Percentiles rank a stretch among this genome's conserved stretches.
These are phyloP conservation scores for Drosophila prolongata DNA, from an alignment of 2,888 invertebrate species.

Conservation along the genomic window DNA sequence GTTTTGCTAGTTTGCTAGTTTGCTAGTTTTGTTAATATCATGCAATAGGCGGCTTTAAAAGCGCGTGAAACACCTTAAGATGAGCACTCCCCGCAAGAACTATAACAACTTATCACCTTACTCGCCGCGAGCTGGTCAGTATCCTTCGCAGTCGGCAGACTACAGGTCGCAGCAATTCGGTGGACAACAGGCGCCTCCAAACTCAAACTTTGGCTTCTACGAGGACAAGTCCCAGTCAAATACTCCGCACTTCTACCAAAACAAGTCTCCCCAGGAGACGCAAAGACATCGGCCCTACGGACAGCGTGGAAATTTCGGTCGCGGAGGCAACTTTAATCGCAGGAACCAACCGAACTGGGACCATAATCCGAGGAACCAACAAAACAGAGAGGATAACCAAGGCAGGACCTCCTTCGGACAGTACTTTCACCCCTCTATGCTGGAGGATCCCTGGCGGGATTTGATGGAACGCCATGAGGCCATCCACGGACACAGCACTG, in stretches of 20 bases:
- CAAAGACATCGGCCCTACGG: constrained; percentile 41
- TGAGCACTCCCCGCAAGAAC: constrained; percentile 73
- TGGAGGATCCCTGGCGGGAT: constrained; percentile 83
- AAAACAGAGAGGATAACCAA: constrained; percentile 11
- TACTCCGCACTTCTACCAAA: constrained; percentile 60
- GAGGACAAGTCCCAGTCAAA: constrained; percentile 26
- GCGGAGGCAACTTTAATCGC: constrained; percentile 41
- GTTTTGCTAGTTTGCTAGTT: background rate
- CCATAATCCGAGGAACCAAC: background rate
- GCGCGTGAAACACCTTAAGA: constrained; percentile 16
- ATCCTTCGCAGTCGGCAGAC: constrained; percentile 81
- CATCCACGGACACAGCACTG: constrained; percentile 59
- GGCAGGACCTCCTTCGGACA: constrained; percentile 24
- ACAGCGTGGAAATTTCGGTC: constrained; percentile 34
- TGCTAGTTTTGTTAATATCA: background rate
- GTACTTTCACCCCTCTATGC: constrained; percentile 82
- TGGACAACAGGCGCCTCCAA: constrained; percentile 45
- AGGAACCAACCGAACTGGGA: constrained; percentile 15
- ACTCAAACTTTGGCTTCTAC: constrained; percentile 32
- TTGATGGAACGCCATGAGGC: constrained; percentile 76
- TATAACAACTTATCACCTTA: constrained; percentile 71
- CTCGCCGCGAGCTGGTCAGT: constrained; percentile 60
- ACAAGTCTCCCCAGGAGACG: constrained; percentile 41
- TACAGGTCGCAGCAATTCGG: constrained; percentile 78
- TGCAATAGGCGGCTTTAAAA: background rate